Evolutionary conservation across 2,888 invertebrate genomes (phyloP), one percentile per base, ranked within the genome.

Genomic region (Ornithoptera alexandrae): DNA sequence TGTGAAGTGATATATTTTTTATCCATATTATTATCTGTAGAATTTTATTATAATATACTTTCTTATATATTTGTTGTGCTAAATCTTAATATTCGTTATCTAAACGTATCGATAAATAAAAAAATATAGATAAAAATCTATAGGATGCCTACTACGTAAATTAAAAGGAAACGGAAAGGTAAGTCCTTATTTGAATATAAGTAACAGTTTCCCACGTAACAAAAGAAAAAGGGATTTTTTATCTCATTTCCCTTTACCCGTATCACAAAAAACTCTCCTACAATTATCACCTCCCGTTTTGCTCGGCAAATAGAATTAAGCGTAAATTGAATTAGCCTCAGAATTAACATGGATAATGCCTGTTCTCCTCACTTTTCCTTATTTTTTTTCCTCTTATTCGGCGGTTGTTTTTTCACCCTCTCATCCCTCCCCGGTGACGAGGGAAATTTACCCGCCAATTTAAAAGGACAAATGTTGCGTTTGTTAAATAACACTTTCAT

Each of bases 341-440:
- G 91, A 87, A 92, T 92, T 92, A 92, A 90, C 92, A 90, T 86
- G 92, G 91, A 92, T 92, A 92, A 92, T 92, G 84, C 87, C 83
- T 84, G 81, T 84, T 85, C 81, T 79, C 81, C 84, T 82, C 82
- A 75, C 81, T 83, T 86, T 89, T 89, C 86, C 86, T 84, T 84
- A 46, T 87, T 84, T 86, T 88, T 84, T 86, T 88, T 89, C 86
- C 84, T 75, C 79, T 82, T 80, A 78, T 81, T 83, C 85, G 85
- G 83, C 77, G 73, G 78, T 78, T 79, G 77, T 77, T 86, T 86
- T 87, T 87, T 78, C 78, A 77, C 78, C 76, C 80, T 78, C 82
- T 79, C 82, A 80, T 81, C 85, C 84, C 83, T 76, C 72, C 72
- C 73, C 76, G 74, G 76, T 77, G 75, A 77, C 77, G 77, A 75